Base-by-base conservation (phyloP, 2,888 invertebrate genomes). In the Machimus rusticus region DNA sequence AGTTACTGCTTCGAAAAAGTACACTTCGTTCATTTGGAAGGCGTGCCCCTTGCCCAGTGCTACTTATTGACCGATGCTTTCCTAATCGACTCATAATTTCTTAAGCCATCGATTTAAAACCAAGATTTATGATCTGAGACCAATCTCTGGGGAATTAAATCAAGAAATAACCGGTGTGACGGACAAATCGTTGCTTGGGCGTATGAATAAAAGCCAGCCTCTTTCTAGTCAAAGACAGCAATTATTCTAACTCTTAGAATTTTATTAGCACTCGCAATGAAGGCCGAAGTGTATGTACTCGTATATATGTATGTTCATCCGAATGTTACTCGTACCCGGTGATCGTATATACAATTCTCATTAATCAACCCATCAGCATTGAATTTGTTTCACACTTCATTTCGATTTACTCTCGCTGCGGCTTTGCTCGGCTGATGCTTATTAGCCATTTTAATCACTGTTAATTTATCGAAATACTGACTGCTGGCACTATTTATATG, bases 101-200 rank as follows among this genome's bases (percentile, higher is more conserved):
- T 43, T 37, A 66, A 37, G 66, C 16, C 31, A 74, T 19, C 39
- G 37, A 43, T 37, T 84, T 74, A 84, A 84, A 84, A 57, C 4
- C 23, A 66, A 37, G 66, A 74, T 84, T 84, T 84, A 84, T 84
- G 66, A 74, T 43, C 74, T 74, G 43, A 66, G 74, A 84, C 84
- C 57, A 84, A 84, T 84, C 84, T 34, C 19, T 16, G 81, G 34
- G 16, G 81, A 81, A 81, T 34, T 81, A n/a, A 51, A 81, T 78
- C 37, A 78, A 78, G 78, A 43, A 78, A 46, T 78, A 37, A 76
- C 76, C 8, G 43, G n/a, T 78, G 78, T 39, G 76, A 76, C 76
- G 76, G 76, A 76, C 37, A 34, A 76, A 76, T 76, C 34, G 37
- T 2, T n/a, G 43, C 78, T 78, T 43, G 78, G 78, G 78, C 78